Evolutionary conservation across 2,888 invertebrate genomes (phyloP), one percentile per base, ranked within the genome.

Genomic region (Anagyrus pseudococci): DNA sequence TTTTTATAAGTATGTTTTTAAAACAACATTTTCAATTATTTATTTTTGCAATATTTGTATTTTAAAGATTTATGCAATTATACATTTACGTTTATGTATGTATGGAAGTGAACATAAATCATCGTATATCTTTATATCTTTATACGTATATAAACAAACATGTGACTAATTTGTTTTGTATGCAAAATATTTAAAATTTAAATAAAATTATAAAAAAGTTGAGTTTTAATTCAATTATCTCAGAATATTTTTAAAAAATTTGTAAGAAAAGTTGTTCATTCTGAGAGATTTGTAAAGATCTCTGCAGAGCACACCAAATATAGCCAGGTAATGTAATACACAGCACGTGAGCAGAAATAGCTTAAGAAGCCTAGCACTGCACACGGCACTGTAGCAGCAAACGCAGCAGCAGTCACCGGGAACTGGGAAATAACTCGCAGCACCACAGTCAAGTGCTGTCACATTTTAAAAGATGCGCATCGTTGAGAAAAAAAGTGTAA

Each of bases 241-340:
- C 17, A 17, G 20, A 20, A 17, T 19, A 43, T 10, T 17, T 8
- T 43, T 43, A 17, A 33, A 33, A 33, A 33, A 8, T 33, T 8
- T 43, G 29, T n/a, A 48, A 29, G 17, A 48, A 29, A 48, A 29
- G 47, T 25, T 48, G 3, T 8, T 37, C 15, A 37, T 37, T 68
- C 55, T 50, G 52, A 62, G 65, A 65, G 69, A n/a, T n/a, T n/a
- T n/a, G n/a, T n/a, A n/a, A n/a, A n/a, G n/a, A n/a, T n/a, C n/a
- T 68, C 70, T 66, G 40, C 7, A 65, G 64, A 71, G 71, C 50
- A 29, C 68, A 70, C 85, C 85, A 83, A 85, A 84, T 85, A 84
- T 84, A 85, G 85, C 75, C 71, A 73, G 78, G 85, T 84, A 84
- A 85, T 84, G 83, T 82, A 83, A 85, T 84, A 83, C 83, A 83